Conservation (phyloP, 2,888 invertebrate species). For the Drosophila mimetica region DNA sequence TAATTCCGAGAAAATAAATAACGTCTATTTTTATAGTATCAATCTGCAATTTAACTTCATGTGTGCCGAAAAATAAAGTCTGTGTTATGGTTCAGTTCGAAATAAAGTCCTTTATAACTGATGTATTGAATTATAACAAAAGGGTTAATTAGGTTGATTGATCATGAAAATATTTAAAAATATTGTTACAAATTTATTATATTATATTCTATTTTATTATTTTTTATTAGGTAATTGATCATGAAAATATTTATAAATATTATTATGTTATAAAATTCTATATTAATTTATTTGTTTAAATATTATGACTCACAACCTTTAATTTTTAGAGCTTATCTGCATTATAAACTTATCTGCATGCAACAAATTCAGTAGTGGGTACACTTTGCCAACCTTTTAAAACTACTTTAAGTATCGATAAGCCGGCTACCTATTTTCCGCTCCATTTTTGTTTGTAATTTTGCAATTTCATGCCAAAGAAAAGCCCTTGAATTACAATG, state of each 20-base stretch:
- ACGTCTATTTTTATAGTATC: not conserved
- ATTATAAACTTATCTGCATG: not conserved
- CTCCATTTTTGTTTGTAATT: constrained; percentile 29
- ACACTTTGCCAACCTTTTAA: constrained; percentile 1
- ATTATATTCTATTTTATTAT: too few species aligned
- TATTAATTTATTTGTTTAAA: too few species aligned
- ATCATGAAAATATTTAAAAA: too few species aligned
- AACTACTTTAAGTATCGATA: constrained; percentile 9
- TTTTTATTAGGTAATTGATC: too few species aligned
- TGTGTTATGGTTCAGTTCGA: not conserved
- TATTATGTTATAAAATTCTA: too few species aligned
- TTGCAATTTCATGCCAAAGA: constrained; percentile 42
- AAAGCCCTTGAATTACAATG: constrained; percentile 38
- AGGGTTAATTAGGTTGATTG: too few species aligned
- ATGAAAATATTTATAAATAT: too few species aligned
- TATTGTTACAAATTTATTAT: too few species aligned
- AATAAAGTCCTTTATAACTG: too few species aligned
- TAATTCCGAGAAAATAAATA: constrained; percentile 11
- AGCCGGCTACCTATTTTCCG: constrained; percentile 25
- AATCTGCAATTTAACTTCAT: not conserved
- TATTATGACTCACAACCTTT: not conserved
- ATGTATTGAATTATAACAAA: too few species aligned
- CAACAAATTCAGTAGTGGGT: not conserved
- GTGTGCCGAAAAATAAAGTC: not conserved
- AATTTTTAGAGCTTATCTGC: not conserved